Conservation (phyloP, 2,888 invertebrate genomes). For the Chalcosyrphus nemorum region DNA sequence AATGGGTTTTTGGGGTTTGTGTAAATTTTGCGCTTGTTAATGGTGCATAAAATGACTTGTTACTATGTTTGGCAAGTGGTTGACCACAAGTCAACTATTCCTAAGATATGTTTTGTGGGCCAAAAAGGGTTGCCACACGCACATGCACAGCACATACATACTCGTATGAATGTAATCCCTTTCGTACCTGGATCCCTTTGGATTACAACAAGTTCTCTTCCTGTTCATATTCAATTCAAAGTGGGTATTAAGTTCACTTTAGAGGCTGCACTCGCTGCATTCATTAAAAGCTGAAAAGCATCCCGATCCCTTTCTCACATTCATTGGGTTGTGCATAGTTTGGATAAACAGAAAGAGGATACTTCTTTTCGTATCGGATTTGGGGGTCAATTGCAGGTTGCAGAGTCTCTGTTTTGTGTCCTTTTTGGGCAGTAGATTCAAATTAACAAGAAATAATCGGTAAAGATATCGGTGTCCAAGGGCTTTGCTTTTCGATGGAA, state of each 20-base stretch:
- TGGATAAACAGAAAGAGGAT: background rate
- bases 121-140: constrained; percentile 75
- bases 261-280: constrained; percentile 42
- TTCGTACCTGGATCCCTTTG: constrained; percentile 22
- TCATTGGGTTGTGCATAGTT: background rate
- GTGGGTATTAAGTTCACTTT: constrained; percentile 53
- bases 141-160: constrained; percentile 35
- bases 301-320: background rate
- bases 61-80: constrained; percentile 74
- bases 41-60: constrained; percentile 75
- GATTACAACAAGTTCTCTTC: constrained; percentile 25
- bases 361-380: constrained; percentile 5
- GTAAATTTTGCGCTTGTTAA: constrained; percentile 74
- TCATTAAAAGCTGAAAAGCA: constrained; percentile 41
- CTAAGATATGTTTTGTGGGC: constrained; percentile 68
- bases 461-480: constrained; percentile 43
- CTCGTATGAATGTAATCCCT: background rate
- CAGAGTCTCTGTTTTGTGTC: constrained; percentile 31
- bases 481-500: constrained; percentile 6
- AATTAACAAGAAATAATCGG: constrained; percentile 71
- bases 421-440: constrained; percentile 54
- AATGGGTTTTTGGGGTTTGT: constrained; percentile 73
- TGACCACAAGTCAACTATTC: constrained; percentile 73
- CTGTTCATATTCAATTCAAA: constrained; percentile 62
- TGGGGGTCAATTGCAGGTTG: constrained; percentile 56